A percentile compares a stretch with the other conserved stretches of the same genome.
Evolutionary conservation across 2,797 vertebrate genomes (phyloP).

Genomic region (Fistularia commersonii): DNA sequence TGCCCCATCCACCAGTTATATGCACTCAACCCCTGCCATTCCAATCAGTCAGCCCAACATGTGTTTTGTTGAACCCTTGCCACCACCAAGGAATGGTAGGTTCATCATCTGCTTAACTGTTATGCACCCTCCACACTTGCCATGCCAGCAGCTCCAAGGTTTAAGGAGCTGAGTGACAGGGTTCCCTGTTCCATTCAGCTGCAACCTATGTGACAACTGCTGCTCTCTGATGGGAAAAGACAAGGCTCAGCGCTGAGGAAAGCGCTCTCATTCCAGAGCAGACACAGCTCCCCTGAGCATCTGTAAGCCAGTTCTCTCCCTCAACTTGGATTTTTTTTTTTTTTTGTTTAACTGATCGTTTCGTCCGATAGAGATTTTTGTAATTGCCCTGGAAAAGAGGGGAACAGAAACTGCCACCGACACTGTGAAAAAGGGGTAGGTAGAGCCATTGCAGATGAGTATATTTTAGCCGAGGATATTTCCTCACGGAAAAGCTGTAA

Average conservation of each 20-base stretch:
- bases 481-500: slow-evolving; percentile 65
- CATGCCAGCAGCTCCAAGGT: slow-evolving; percentile 44
- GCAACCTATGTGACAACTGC: slow-evolving; percentile 65
- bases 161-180: slow-evolving; percentile 53
- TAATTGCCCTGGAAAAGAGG: slow-evolving; percentile 22
- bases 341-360: neutral
- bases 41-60: slow-evolving; percentile 61
- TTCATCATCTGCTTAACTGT: slow-evolving; percentile 56
- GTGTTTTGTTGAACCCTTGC: slow-evolving; percentile 45
- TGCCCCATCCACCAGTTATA: slow-evolving; percentile 36
- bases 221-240: slow-evolving; percentile 38
- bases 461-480: slow-evolving; percentile 58
- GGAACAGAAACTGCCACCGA: too few species aligned
- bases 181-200: slow-evolving; percentile 50
- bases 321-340: slow-evolving; percentile 6
- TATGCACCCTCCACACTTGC: slow-evolving; percentile 57
- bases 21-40: slow-evolving; percentile 49
- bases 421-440: slow-evolving; percentile 35
- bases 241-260: slow-evolving; percentile 16
- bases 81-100: slow-evolving; percentile 42
- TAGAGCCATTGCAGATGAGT: slow-evolving; percentile 30
- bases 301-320: slow-evolving; percentile 19
- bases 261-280: slow-evolving; percentile 37
- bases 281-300: slow-evolving; percentile 13
- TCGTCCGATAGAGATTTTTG: slow-evolving; percentile 2